phyloP scores from a whole-genome alignment of 2,888 invertebrate genomes.

The Cantharis lateralis region DNA sequence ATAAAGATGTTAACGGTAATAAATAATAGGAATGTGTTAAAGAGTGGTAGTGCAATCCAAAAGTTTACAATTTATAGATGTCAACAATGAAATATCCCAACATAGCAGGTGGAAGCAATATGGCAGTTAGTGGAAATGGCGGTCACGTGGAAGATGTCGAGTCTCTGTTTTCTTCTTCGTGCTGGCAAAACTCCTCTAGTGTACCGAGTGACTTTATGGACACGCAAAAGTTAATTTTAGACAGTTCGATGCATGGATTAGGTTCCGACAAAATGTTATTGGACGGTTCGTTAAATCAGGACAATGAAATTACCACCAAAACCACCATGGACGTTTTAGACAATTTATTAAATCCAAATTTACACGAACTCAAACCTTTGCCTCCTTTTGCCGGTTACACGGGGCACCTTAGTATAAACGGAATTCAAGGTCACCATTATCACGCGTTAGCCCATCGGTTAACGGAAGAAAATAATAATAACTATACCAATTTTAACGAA shows the following conservation, averaged over 20 bases:
- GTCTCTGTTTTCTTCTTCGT: slow-evolving; percentile 72
- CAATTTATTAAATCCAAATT: slow-evolving; percentile 66
- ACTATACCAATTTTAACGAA: slow-evolving; percentile 61
- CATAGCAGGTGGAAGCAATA: slow-evolving; percentile 51
- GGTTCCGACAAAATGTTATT: slow-evolving; percentile 55
- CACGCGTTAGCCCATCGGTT: slow-evolving; percentile 81
- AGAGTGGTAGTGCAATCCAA: slow-evolving; percentile 18
- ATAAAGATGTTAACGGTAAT: slow-evolving; percentile 32
- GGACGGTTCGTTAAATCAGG: slow-evolving; percentile 58
- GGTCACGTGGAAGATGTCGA: slow-evolving; percentile 63
- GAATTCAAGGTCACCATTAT: slow-evolving; percentile 85
- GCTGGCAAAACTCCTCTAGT: slow-evolving; percentile 65
- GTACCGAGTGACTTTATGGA: slow-evolving; percentile 60
- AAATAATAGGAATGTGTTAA: slow-evolving; percentile 11
- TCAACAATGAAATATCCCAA: slow-evolving; percentile 57
- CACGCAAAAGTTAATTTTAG: slow-evolving; percentile 61
- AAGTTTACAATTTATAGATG: slow-evolving; percentile 40
- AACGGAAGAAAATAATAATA: slow-evolving; percentile 75
- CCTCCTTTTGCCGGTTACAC: slow-evolving; percentile 88
- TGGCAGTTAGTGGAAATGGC: slow-evolving; percentile 52
- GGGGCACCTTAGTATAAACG: slow-evolving; percentile 84
- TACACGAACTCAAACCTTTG: slow-evolving; percentile 83
- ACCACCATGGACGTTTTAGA: slow-evolving; percentile 71
- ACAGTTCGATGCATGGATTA: slow-evolving; percentile 60
- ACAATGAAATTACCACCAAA: slow-evolving; percentile 55